Evolutionary conservation across 2,797 vertebrate genomes (phyloP).

Genomic region (Sandelia bainsii): DNA sequence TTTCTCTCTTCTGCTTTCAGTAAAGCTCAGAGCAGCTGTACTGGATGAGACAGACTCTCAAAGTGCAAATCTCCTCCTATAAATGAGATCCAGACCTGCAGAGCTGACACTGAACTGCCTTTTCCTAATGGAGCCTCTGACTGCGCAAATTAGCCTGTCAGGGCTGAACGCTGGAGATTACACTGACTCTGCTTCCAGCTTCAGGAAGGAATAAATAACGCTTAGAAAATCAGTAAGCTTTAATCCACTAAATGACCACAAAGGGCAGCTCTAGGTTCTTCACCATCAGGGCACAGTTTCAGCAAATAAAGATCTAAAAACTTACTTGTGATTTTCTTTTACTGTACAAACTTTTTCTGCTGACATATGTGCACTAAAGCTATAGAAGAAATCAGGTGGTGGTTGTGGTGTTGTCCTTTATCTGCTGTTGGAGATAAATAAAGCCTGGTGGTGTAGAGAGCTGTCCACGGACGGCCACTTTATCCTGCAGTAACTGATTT

Average conservation of each 20-base stretch:
- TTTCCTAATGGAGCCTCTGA: conserved; percentile 30
- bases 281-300: conserved; percentile 8
- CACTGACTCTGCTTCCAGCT: conserved; percentile 21
- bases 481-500: too few species aligned
- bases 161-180: conserved; percentile 43
- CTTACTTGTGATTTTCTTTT: too few species aligned
- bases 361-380: background rate
- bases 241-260: conserved; percentile 40
- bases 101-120: conserved; percentile 37
- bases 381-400: too few species aligned
- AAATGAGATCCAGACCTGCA: conserved; percentile 1
- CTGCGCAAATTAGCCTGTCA: conserved; percentile 53
- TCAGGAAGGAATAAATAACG: conserved; percentile 52
- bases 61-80: conserved; percentile 6
- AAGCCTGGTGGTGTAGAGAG: too few species aligned
- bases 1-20: too few species aligned
- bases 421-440: too few species aligned
- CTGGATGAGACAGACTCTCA: background rate
- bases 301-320: background rate
- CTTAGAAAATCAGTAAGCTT: conserved; percentile 37
- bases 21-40: background rate
- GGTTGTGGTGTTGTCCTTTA: too few species aligned
- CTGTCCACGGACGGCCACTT: too few species aligned
- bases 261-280: conserved; percentile 1
- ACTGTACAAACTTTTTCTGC: background rate